A percentile compares a stretch with the other conserved stretches of the same genome.
Evolutionary conservation across 2,113 vertebrate species (phyloP).

Genomic region (Xyrauchen texanus): DNA sequence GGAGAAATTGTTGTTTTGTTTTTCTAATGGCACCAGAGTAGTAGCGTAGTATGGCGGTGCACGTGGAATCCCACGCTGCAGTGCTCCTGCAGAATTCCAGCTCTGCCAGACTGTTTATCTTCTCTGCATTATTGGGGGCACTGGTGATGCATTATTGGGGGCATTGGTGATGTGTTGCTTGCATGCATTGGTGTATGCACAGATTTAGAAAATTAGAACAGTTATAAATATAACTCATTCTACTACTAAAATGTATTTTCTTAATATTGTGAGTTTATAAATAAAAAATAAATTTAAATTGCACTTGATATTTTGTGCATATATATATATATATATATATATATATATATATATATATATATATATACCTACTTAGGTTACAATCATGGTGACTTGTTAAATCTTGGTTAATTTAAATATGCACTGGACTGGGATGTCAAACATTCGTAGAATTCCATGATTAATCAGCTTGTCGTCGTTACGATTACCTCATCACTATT

Average conservation of each 20-base stretch:
- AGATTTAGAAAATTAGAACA: too few relatives aligned
- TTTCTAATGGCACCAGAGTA: conserved; percentile 30
- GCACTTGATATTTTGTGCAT: too few relatives aligned
- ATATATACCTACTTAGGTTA: too few relatives aligned
- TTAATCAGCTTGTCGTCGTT: conserved; percentile 51
- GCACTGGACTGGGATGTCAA: conserved; percentile 8
- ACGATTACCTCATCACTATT: conserved; percentile 76
- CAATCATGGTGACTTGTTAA: too few relatives aligned
- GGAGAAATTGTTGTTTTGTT: background rate
- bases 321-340: too few relatives aligned
- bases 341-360: too few relatives aligned
- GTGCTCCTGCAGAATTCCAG: conserved; percentile 65
- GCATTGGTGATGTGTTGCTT: background rate
- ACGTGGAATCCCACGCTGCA: conserved; percentile 76
- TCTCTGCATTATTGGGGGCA: background rate
- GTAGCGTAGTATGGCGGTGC: conserved; percentile 68
- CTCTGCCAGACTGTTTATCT: background rate
- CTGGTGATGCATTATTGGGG: background rate
- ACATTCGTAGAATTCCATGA: background rate
- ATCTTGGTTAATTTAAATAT: too few relatives aligned
- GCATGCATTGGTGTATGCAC: too few relatives aligned
- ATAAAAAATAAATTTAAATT: background rate
- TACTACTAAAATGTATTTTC: too few relatives aligned
- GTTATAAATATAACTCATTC: too few relatives aligned
- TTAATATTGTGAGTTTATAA: background rate